Evolutionary conservation across 2,888 invertebrate genomes (phyloP).

Genomic region (Drosophila hamatofila): DNA sequence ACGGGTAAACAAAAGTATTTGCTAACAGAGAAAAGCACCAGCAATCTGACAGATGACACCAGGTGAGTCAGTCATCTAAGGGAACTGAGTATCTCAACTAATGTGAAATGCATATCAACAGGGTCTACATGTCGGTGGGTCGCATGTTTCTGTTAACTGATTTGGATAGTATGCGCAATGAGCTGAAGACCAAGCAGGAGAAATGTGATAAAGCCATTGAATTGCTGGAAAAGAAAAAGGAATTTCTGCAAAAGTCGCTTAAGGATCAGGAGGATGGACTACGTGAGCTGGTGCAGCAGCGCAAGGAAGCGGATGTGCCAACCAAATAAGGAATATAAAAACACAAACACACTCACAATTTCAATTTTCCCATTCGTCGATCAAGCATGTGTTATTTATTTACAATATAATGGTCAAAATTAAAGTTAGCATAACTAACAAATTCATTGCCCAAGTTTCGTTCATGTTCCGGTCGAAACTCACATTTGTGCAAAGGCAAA

Average conservation of each 20-base stretch:
- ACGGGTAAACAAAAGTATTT: conserved; percentile 89
- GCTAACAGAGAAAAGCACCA: conserved; percentile 88
- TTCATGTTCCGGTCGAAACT: conserved; percentile 92
- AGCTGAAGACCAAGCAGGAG: conserved; percentile 87
- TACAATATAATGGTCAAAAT: conserved; percentile 87
- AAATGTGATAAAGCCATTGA: conserved; percentile 89
- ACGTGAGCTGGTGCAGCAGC: conserved; percentile 91
- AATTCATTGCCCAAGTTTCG: conserved; percentile 98
- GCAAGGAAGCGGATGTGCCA: conserved; percentile 86
- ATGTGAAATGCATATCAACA: conserved; percentile 33
- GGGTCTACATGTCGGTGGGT: conserved; percentile 88
- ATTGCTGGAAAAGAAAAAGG: conserved; percentile 89
- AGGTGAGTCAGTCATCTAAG: conserved; percentile 62
- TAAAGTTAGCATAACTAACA: conserved; percentile 95
- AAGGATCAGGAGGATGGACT: conserved; percentile 93
- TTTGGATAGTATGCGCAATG: conserved; percentile 87
- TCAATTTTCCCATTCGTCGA: conserved; percentile 8
- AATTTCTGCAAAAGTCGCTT: conserved; percentile 90
- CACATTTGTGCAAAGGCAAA: conserved; percentile 88
- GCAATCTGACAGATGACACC: conserved; percentile 82
- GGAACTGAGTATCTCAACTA: neutral
- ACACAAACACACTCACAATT: conserved; percentile 11
- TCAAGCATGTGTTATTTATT: conserved; percentile 65
- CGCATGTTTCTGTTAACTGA: conserved; percentile 92
- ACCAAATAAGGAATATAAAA: conserved; percentile 49